phyloP scores from a whole-genome alignment of 2,797 vertebrate species.

The Strix occidentalis region DNA sequence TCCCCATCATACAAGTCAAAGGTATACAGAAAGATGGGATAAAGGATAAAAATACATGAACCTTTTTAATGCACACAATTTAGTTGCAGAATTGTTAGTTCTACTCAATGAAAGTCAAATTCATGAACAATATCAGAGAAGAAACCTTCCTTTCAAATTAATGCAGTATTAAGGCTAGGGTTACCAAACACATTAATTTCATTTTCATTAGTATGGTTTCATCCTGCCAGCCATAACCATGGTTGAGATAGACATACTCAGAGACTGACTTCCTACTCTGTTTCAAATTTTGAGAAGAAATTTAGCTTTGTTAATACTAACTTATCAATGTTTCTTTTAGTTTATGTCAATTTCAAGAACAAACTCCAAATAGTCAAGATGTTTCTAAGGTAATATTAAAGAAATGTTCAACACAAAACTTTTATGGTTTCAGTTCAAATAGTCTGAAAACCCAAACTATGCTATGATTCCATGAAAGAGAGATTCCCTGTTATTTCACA shows the following conservation, averaged over 20 bases:
- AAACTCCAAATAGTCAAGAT: neutral
- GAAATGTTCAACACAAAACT: neutral
- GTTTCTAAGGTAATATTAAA: neutral
- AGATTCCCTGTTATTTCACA: neutral
- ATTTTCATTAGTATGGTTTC: neutral
- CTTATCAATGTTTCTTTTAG: neutral
- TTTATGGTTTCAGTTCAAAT: neutral
- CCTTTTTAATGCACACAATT: accelerated
- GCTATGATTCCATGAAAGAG: neutral
- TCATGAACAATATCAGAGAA: neutral
- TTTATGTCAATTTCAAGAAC: neutral
- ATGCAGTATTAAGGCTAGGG: neutral
- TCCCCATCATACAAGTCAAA: neutral
- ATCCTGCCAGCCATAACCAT: neutral
- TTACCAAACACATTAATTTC: neutral
- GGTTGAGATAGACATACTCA: neutral
- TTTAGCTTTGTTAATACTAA: neutral
- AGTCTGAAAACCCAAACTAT: neutral
- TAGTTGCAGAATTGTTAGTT: neutral
- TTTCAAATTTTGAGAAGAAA: neutral
- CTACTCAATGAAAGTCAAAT: neutral
- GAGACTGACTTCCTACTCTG: neutral
- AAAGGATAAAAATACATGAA: neutral
- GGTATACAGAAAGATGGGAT: neutral
- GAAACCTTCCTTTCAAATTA: neutral